These are phyloP conservation scores for Atta cephalotes DNA, from an alignment of 1,140 invertebrate species.

Conservation along the genomic window DNA sequence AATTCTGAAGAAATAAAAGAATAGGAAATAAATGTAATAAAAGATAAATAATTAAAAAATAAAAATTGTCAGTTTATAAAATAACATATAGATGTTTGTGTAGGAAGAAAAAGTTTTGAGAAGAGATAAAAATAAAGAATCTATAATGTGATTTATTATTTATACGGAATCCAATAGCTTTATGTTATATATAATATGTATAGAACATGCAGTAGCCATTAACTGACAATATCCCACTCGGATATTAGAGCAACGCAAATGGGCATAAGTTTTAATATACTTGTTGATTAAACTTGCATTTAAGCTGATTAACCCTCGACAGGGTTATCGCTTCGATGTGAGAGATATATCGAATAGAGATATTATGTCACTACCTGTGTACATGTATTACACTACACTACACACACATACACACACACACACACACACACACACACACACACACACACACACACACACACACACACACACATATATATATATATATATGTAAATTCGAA, in stretches of 20 bases:
- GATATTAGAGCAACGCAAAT: constrained; percentile 40
- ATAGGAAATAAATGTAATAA: no score
- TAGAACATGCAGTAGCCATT: constrained; percentile 25
- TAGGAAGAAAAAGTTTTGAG: background rate
- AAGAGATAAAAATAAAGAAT: background rate
- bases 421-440: no score
- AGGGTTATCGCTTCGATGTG: background rate
- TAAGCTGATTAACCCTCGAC: constrained; percentile 39
- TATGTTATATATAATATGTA: background rate
- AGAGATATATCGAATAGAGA: constrained; percentile 27
- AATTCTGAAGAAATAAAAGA: background rate
- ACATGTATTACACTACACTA: no score
- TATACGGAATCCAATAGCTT: background rate
- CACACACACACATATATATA: no score
- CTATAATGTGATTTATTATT: constrained; percentile 10
- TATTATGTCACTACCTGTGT: background rate
- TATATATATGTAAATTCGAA: background rate
- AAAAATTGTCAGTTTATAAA: background rate
- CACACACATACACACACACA: no score
- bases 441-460: no score
- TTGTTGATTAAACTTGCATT: constrained; percentile 59
- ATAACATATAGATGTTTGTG: background rate
- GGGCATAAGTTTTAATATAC: constrained; percentile 32
- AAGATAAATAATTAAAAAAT: no score
- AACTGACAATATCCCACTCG: constrained; percentile 16